A percentile compares a stretch with the other conserved stretches of the same genome.
phyloP scores from a whole-genome alignment of 2,888 invertebrate species.

The Eupithecia abbreviata region DNA sequence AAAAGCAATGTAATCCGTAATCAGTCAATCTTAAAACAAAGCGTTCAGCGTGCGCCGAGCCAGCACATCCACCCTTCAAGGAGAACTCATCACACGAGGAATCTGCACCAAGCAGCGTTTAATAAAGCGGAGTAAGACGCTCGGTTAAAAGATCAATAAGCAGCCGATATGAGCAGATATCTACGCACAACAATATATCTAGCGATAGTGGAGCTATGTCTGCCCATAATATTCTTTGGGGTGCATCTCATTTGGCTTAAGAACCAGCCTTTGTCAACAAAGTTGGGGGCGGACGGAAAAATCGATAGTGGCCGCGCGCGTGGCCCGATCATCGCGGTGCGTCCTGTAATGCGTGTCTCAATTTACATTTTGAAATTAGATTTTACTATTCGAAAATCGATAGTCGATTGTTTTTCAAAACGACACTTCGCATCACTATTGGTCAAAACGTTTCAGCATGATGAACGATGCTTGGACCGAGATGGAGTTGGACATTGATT shows the following conservation, averaged over 20 bases:
- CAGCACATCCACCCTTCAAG: constrained; percentile 19
- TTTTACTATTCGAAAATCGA: constrained; percentile 21
- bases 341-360: constrained; percentile 68
- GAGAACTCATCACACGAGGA: constrained; percentile 29
- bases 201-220: constrained; percentile 80
- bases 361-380: constrained; percentile 61
- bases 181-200: constrained; percentile 67
- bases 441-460: background rate
- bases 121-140: constrained; percentile 57
- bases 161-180: constrained; percentile 71
- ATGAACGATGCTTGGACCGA: background rate
- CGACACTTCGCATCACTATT: background rate
- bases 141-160: constrained; percentile 75
- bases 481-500: background rate
- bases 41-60: background rate
- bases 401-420: constrained; percentile 2
- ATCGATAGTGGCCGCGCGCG: constrained; percentile 78
- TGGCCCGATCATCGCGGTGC: constrained; percentile 69
- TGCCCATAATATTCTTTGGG: constrained; percentile 84
- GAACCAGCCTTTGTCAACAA: constrained; percentile 84
- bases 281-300: constrained; percentile 79
- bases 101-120: constrained; percentile 53
- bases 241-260: constrained; percentile 84
- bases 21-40: background rate
- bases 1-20: background rate